These are phyloP conservation scores for Mycalesis mineus DNA, from an alignment of 2,888 invertebrate species.

Conservation along the genomic window DNA sequence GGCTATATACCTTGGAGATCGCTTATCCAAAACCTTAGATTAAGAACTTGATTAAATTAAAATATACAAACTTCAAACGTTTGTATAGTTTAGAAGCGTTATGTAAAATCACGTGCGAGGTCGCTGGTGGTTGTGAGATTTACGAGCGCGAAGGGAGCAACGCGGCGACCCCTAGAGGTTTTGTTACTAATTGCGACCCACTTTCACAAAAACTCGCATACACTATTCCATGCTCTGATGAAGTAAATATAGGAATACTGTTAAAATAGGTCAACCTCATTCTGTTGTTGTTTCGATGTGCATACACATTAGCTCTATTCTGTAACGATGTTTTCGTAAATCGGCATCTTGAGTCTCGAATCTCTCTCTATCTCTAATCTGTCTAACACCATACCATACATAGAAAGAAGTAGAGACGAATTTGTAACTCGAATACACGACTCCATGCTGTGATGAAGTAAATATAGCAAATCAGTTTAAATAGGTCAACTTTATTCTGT, in stretches of 20 bases:
- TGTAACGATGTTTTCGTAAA: no score
- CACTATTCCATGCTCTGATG: neutral
- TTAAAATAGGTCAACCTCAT: neutral
- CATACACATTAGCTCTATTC: no score
- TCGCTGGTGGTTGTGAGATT: slow-evolving; percentile 20
- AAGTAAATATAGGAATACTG: neutral
- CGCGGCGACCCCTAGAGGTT: slow-evolving; percentile 25
- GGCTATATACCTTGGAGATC: neutral
- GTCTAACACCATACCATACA: no score
- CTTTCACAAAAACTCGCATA: slow-evolving; percentile 2
- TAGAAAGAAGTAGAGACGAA: no score
- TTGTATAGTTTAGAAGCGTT: slow-evolving; percentile 17
- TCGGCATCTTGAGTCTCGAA: no score
- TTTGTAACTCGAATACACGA: neutral
- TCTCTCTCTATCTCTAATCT: no score
- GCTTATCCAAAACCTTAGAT: neutral
- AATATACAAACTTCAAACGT: slow-evolving; percentile 7
- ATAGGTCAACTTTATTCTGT: neutral
- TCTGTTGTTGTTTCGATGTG: neutral
- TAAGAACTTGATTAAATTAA: neutral
- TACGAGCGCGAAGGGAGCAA: slow-evolving; percentile 25
- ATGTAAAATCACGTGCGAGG: slow-evolving; percentile 25
- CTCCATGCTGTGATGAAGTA: neutral
- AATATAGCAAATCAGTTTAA: neutral
- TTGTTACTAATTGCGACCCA: slow-evolving; percentile 28